A percentile compares a stretch with the other conserved stretches of the same genome.
Conservation (phyloP, 1,140 invertebrate species). For the Apis mellifera region Amel_HAv3.1 CM009936.2:16983001-16983500, state of each 20-base stretch:
- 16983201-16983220: constrained; percentile 42
- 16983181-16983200: constrained; percentile 43
- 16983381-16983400: too few relatives aligned
- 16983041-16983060: not conserved
- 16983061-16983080: constrained; percentile 30
- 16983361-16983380: too few relatives aligned
- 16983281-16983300: not conserved
- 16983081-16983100: constrained; percentile 12
- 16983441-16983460: too few relatives aligned
- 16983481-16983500: too few relatives aligned
- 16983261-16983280: not conserved
- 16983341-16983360: too few relatives aligned
- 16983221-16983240: constrained; percentile 33
- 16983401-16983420: too few relatives aligned
- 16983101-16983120: not conserved
- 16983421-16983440: too few relatives aligned
- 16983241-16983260: constrained; percentile 1
- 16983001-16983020: too few relatives aligned
- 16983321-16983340: too few relatives aligned
- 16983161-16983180: constrained; percentile 62
- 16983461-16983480: too few relatives aligned
- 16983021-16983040: not conserved
- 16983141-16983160: constrained; percentile 48
- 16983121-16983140: constrained; percentile 8
- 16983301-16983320: too few relatives aligned